Percentiles rank a stretch among this genome's conserved stretches.
Evolutionary conservation across 2,888 invertebrate genomes (phyloP).

Genomic region (Orchesella flavescens): DNA sequence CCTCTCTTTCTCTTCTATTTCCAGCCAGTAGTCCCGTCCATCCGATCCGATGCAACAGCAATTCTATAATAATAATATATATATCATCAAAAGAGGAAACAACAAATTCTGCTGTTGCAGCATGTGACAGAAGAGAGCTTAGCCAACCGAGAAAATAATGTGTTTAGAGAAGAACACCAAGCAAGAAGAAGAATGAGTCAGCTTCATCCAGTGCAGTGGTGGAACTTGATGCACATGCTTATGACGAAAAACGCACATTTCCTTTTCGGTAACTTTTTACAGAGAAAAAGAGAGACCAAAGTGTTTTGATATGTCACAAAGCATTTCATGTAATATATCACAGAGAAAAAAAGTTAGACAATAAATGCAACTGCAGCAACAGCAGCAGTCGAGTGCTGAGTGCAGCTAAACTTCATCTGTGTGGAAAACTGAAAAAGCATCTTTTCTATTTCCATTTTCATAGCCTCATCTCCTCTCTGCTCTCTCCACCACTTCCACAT

Average conservation of each 20-base stretch:
- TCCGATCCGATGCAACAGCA: slow-evolving; percentile 23
- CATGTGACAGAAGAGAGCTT: background rate
- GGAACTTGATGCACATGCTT: background rate
- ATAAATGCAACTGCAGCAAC: slow-evolving; percentile 18
- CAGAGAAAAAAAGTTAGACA: slow-evolving; percentile 25
- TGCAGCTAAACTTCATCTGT: slow-evolving; percentile 1
- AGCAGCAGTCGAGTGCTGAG: background rate
- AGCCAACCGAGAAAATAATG: slow-evolving; percentile 33
- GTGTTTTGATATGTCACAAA: slow-evolving; percentile 30
- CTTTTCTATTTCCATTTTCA: slow-evolving; percentile 24
- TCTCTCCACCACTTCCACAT: too few species aligned
- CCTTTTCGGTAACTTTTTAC: too few species aligned
- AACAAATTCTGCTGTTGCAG: background rate
- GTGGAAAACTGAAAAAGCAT: slow-evolving; percentile 14
- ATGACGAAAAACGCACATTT: background rate
- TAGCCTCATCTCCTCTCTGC: too few species aligned
- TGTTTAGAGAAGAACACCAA: background rate
- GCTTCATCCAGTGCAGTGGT: background rate
- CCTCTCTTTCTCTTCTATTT: background rate
- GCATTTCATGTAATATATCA: slow-evolving; percentile 33
- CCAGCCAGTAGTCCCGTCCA: background rate
- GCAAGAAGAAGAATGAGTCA: slow-evolving; percentile 46
- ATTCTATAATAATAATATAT: too few species aligned
- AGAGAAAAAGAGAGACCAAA: background rate
- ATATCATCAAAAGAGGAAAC: too few species aligned